Evolutionary conservation across 2,113 vertebrate genomes (phyloP).

Genomic region (Pteronura brasiliensis): DNA sequence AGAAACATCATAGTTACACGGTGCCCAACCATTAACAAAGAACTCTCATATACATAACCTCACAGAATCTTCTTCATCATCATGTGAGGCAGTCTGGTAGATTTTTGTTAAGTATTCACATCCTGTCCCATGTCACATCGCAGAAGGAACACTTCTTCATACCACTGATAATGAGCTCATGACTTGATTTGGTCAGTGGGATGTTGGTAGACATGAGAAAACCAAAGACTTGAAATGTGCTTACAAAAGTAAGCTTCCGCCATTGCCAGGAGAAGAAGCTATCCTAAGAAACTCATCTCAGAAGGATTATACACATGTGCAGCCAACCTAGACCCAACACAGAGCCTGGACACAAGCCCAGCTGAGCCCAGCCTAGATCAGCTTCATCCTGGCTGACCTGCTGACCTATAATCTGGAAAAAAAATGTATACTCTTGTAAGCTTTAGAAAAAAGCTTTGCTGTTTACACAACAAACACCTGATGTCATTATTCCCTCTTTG

Average conservation of each 20-base stretch:
- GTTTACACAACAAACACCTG: background rate
- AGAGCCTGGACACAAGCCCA: background rate
- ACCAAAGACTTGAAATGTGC: background rate
- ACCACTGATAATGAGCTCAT: background rate
- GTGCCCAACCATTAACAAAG: background rate
- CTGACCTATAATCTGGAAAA: background rate
- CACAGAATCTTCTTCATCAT: background rate
- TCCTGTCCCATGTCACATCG: background rate
- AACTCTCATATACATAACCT: slow-evolving; percentile 2
- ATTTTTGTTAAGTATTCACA: background rate
- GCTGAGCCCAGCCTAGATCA: background rate
- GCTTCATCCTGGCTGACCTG: background rate
- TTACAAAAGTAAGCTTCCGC: background rate
- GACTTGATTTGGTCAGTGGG: background rate
- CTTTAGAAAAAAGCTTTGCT: too few species aligned
- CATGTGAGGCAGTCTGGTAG: background rate
- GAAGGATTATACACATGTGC: background rate
- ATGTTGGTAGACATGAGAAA: background rate
- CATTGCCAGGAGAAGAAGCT: background rate
- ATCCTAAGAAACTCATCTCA: background rate
- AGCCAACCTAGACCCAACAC: background rate
- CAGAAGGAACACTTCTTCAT: background rate
- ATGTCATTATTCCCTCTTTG: background rate
- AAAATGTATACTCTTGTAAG: background rate
- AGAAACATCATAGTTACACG: background rate